Conservation (phyloP, 2,888 invertebrate genomes). For the Odontomyia ornata region DNA sequence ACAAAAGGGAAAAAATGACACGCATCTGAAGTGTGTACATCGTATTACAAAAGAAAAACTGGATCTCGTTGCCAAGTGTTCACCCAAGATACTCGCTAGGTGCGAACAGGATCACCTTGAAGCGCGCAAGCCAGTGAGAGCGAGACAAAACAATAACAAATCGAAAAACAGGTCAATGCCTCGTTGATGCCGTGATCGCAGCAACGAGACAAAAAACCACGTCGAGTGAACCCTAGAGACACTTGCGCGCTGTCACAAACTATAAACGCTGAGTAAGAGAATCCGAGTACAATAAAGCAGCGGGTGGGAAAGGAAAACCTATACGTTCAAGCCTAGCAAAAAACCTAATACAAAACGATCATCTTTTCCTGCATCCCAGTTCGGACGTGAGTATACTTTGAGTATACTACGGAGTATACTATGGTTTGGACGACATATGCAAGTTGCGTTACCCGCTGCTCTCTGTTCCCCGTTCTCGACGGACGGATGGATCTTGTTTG, state of each 20-base stretch:
- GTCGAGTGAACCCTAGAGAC: slow-evolving; percentile 34
- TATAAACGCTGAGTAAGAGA: slow-evolving; percentile 1
- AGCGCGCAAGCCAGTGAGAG: slow-evolving; percentile 30
- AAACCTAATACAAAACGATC: neutral
- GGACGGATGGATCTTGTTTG: neutral
- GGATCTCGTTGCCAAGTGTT: slow-evolving; percentile 1
- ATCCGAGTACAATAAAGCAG: slow-evolving; percentile 24
- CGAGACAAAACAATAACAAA: slow-evolving; percentile 55
- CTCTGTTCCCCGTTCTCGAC: neutral
- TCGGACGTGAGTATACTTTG: neutral
- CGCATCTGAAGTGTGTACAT: neutral
- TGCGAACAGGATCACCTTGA: no score
- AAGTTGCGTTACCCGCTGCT: neutral
- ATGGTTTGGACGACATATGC: neutral
- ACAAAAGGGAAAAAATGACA: neutral
- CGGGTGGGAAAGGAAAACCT: slow-evolving; percentile 28
- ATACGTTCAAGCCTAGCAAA: neutral
- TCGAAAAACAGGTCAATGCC: slow-evolving; percentile 55
- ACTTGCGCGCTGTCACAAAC: slow-evolving; percentile 44
- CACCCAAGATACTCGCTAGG: neutral
- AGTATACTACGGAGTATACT: neutral
- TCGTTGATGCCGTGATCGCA: slow-evolving; percentile 53
- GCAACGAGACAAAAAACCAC: slow-evolving; percentile 58
- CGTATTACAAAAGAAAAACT: neutral
- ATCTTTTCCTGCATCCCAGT: neutral